phyloP scores from a whole-genome alignment of 1,140 invertebrate genomes.

The Drosophila elegans region DNA sequence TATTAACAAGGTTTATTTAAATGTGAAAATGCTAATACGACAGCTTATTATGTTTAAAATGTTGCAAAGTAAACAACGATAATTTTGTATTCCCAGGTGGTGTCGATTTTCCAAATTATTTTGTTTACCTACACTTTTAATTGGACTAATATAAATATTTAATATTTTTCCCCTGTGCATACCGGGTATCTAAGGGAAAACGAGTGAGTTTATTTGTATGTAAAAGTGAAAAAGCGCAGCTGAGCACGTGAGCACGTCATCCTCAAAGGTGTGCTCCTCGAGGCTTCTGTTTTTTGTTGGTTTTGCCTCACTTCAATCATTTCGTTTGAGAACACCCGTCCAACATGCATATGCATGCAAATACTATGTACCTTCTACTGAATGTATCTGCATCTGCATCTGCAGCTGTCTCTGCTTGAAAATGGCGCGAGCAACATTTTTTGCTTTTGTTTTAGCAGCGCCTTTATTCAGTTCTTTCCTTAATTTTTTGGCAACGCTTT shows the following conservation, averaged over 20 bases:
- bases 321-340: conserved; percentile 36
- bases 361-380: conserved; percentile 17
- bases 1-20: too few relatives aligned
- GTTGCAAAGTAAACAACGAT: too few relatives aligned
- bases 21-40: too few relatives aligned
- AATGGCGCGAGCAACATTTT: conserved; percentile 55
- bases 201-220: conserved; percentile 11
- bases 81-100: too few relatives aligned
- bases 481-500: conserved; percentile 46
- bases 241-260: conserved; percentile 66
- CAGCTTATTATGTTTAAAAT: too few relatives aligned
- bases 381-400: conserved; percentile 36
- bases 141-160: not conserved
- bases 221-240: conserved; percentile 76
- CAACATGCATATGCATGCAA: conserved; percentile 32
- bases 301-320: conserved; percentile 42
- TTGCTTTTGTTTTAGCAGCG: conserved; percentile 59
- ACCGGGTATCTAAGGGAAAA: conserved; percentile 2
- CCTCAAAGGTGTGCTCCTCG: conserved; percentile 54
- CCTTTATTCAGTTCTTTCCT: conserved; percentile 5
- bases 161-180: not conserved
- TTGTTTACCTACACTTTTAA: too few relatives aligned
- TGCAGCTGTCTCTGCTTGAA: conserved; percentile 45
- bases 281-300: conserved; percentile 38
- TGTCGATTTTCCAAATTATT: not conserved